These are phyloP conservation scores for Furcifer pardalis DNA, from an alignment of 2,797 vertebrate species.

Conservation along the genomic window DNA sequence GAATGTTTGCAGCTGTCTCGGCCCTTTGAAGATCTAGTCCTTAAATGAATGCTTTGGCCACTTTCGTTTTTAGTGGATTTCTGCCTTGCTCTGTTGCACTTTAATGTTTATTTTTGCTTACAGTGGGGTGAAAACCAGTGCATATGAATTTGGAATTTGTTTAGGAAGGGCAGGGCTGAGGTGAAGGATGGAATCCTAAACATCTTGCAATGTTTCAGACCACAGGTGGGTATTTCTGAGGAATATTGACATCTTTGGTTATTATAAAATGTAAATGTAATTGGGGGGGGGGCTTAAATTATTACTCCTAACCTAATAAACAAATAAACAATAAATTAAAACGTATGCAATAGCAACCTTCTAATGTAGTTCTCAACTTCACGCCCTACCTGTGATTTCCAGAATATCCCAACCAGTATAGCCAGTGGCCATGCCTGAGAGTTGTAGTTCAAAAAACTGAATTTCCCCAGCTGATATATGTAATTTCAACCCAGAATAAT, in stretches of 20 bases:
- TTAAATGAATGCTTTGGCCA: constrained; percentile 12
- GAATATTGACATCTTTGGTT: neutral
- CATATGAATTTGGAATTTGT: neutral
- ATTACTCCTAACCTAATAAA: too few species aligned
- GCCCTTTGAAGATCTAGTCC: constrained; percentile 30
- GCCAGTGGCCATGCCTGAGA: too few species aligned
- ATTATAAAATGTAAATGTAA: neutral
- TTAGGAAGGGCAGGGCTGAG: neutral
- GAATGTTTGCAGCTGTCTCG: constrained; percentile 23
- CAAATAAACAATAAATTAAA: too few species aligned
- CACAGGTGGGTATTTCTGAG: neutral
- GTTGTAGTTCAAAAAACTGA: too few species aligned
- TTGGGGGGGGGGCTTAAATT: too few species aligned
- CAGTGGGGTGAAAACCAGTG: neutral
- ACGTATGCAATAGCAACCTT: neutral
- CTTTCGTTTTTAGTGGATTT: constrained; percentile 14
- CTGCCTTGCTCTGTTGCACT: neutral
- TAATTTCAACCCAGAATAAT: too few species aligned
- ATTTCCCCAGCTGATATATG: too few species aligned
- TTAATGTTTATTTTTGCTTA: neutral
- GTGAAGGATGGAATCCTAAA: neutral
- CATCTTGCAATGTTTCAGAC: neutral
- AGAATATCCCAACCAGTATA: too few species aligned
- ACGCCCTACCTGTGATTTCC: too few species aligned
- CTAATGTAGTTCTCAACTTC: neutral